Conservation (phyloP, 2,888 invertebrate species). For the Xylophagus ater region DNA sequence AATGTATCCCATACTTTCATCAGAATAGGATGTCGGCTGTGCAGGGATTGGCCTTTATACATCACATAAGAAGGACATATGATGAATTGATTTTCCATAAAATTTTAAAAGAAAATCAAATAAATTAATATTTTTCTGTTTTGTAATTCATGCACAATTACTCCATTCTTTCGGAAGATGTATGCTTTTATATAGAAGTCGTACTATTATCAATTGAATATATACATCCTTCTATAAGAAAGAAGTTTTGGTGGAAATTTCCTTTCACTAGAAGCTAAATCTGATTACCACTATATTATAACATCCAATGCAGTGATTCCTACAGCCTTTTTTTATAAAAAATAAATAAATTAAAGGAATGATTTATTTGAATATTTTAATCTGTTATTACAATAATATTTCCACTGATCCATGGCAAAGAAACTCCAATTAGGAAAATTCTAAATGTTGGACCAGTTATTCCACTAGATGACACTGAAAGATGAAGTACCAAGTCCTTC, state of each 20-base stretch:
- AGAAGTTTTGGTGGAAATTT: slow-evolving; percentile 46
- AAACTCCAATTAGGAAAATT: slow-evolving; percentile 56
- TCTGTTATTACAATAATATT: slow-evolving; percentile 44
- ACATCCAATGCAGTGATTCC: slow-evolving; percentile 51
- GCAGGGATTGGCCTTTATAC: too few relatives aligned
- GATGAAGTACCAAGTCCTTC: slow-evolving; percentile 57
- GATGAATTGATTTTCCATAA: too few relatives aligned
- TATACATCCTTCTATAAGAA: slow-evolving; percentile 41
- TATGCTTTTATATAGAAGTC: slow-evolving; percentile 20
- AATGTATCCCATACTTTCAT: too few relatives aligned
- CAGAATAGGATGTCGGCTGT: too few relatives aligned
- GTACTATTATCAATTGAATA: slow-evolving; percentile 31
- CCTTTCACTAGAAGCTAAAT: slow-evolving; percentile 50
- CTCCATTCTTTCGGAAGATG: too few relatives aligned
- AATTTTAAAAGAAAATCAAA: too few relatives aligned
- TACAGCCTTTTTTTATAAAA: slow-evolving; percentile 57
- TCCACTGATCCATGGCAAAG: slow-evolving; percentile 52
- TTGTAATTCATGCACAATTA: too few relatives aligned
- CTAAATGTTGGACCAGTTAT: slow-evolving; percentile 58
- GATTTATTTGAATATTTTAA: too few relatives aligned
- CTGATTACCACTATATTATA: slow-evolving; percentile 61
- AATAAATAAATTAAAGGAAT: too few relatives aligned
- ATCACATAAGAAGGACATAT: too few relatives aligned
- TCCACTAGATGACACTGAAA: slow-evolving; percentile 53
- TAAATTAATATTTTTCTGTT: too few relatives aligned